Base-by-base conservation (phyloP, 1,140 invertebrate genomes). In the Drosophila pectinifera region DNA sequence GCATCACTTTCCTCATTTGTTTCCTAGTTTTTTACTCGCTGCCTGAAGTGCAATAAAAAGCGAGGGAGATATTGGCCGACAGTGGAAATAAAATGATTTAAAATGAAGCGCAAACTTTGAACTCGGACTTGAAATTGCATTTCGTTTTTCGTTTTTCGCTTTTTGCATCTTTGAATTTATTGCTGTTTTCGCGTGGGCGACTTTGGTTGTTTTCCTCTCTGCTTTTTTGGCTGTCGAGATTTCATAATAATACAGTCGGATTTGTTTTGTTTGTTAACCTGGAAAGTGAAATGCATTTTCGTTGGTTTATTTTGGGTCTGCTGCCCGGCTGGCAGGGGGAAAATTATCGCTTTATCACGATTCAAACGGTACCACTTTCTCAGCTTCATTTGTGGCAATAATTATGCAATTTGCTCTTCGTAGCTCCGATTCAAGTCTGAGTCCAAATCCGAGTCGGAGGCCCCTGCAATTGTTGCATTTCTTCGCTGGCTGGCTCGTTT, bases 291-390 rank as follows among this genome's bases (percentile, higher is more conserved):
- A 88, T 88, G 83, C 83, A 88, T 89, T 88, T 72, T 72, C 42
- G 42, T 70, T 72, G 49, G 42, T 26, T 13, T 55, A 36, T 58
- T 28, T 49, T 51, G n/a, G 11, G 8, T 31, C 31, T 31, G 28
- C 38, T 38, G 31, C 28, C 14, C 16, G 46, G 54, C 62, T 41
- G 55, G 64, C n/a, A n/a, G 46, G 51, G 56, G 78, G 70, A 55
- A 88, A 88, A 88, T 88, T 88, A 88, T 88, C 83, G 83, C 83
- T 88, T 88, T 88, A 88, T 88, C 83, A 88, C 83, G 83, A 88
- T 88, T 88, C 83, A 88, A 88, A 89, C 83, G 83, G 84, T 88
- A 83, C 83, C 79, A 88, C 83, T 88, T 88, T 86, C 82, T 86
- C 86, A 83, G 79, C 83, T 88, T 89, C 83, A 88, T 88, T 88